Conservation (phyloP, 2,113 vertebrate species). For the Microtus ochrogaster region DNA sequence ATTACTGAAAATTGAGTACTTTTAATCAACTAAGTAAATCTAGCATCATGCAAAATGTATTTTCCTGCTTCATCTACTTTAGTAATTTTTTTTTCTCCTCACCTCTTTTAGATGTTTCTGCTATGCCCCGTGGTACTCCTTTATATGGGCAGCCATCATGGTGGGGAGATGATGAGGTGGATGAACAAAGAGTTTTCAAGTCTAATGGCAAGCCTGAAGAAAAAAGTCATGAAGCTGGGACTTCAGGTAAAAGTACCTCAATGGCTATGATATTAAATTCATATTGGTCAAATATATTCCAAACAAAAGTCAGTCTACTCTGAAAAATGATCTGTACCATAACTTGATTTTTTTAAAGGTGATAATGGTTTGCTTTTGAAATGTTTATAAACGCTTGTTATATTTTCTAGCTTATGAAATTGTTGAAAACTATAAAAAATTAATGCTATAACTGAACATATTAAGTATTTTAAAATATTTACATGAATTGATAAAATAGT, state of each 20-base stretch:
- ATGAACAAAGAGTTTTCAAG: slow-evolving; percentile 93
- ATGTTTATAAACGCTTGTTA: background rate
- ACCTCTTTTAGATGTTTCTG: slow-evolving; percentile 88
- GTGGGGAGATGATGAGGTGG: slow-evolving; percentile 98
- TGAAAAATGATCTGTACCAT: background rate
- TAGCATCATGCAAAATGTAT: slow-evolving; percentile 27
- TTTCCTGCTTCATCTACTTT: slow-evolving; percentile 35
- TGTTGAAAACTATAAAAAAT: background rate
- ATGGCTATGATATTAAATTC: background rate
- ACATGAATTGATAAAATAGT: slow-evolving; percentile 37
- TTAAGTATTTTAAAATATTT: slow-evolving; percentile 40
- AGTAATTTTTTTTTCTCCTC: slow-evolving; percentile 8
- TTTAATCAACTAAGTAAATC: slow-evolving; percentile 63
- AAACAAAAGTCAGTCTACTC: background rate
- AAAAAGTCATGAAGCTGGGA: slow-evolving; percentile 89
- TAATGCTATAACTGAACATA: slow-evolving; percentile 8
- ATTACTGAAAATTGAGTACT: slow-evolving; percentile 76
- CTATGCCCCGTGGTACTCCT: slow-evolving; percentile 95
- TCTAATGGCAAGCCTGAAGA: slow-evolving; percentile 90
- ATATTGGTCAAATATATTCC: slow-evolving; percentile 11
- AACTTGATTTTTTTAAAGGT: background rate
- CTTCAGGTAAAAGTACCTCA: slow-evolving; percentile 87
- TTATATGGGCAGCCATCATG: slow-evolving; percentile 98
- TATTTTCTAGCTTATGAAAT: background rate
- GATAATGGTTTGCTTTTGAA: slow-evolving; percentile 28